Evolutionary conservation across 2,113 vertebrate species (phyloP).

Genomic region (Eurystomus gularis): DNA sequence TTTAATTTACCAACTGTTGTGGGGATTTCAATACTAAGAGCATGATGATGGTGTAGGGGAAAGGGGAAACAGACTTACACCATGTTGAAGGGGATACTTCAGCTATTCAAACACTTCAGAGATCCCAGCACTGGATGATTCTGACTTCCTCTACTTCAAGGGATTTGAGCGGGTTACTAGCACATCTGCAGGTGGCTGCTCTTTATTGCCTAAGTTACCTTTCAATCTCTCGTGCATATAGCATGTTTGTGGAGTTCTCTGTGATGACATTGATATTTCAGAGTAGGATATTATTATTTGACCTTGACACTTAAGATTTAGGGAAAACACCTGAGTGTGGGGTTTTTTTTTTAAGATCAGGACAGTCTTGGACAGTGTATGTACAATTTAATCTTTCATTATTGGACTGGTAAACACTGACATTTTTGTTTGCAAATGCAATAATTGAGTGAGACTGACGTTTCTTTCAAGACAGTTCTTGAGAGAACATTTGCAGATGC

Average conservation of each 20-base stretch:
- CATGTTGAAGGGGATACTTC: neutral
- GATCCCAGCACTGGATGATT: rapidly evolving
- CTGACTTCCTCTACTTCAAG: neutral
- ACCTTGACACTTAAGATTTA: neutral
- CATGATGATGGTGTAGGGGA: neutral
- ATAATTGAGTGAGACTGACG: neutral
- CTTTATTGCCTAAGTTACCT: neutral
- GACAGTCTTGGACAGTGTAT: neutral
- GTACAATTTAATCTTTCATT: neutral
- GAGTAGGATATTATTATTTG: neutral
- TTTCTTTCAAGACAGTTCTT: neutral
- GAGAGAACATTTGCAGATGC: neutral
- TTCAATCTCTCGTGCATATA: neutral
- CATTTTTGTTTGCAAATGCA: neutral
- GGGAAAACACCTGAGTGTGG: neutral
- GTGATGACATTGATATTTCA: neutral
- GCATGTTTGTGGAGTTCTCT: neutral
- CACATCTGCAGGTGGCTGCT: neutral
- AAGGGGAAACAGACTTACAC: neutral
- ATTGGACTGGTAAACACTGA: neutral
- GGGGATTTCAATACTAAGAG: neutral
- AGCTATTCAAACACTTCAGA: neutral
- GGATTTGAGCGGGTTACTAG: neutral
- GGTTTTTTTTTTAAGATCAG: neutral
- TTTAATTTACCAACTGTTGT: neutral